Conservation (phyloP, 1,140 invertebrate species). For the Aphaenogaster floridana region DNA sequence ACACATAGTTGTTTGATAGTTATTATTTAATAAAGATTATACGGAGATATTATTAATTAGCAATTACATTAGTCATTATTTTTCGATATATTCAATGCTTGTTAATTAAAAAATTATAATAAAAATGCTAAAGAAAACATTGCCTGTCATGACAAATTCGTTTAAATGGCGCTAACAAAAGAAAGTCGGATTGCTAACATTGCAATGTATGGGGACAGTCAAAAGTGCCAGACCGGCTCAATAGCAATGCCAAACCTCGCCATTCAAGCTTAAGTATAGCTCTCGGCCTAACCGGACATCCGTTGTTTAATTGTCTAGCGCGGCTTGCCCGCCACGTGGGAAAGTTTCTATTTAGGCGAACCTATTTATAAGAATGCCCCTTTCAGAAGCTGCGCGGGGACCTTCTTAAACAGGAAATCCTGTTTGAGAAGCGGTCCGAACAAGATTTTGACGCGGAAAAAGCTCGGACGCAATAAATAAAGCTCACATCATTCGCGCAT, state of each 20-base stretch:
- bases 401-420: conserved; percentile 79
- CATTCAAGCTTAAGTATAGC: conserved; percentile 76
- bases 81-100: not conserved
- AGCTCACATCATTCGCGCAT: conserved; percentile 7
- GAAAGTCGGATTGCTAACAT: conserved; percentile 15
- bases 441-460: conserved; percentile 66
- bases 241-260: conserved; percentile 73
- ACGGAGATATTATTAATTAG: conserved; percentile 12
- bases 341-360: conserved; percentile 80
- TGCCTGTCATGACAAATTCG: conserved; percentile 1
- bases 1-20: not conserved
- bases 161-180: conserved; percentile 16
- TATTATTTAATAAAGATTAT: conserved; percentile 17
- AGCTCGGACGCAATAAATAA: conserved; percentile 40
- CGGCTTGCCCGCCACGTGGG: conserved; percentile 74
- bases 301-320: conserved; percentile 81
- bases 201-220: conserved; percentile 41
- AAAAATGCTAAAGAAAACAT: not conserved
- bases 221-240: conserved; percentile 55
- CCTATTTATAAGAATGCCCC: conserved; percentile 70
- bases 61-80: not conserved
- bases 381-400: conserved; percentile 56
- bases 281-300: conserved; percentile 77
- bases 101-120: conserved; percentile 7
- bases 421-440: conserved; percentile 73